A percentile compares a stretch with the other conserved stretches of the same genome.
Conservation (phyloP, 1,140 invertebrate genomes). For the Musca vetustissima region DNA sequence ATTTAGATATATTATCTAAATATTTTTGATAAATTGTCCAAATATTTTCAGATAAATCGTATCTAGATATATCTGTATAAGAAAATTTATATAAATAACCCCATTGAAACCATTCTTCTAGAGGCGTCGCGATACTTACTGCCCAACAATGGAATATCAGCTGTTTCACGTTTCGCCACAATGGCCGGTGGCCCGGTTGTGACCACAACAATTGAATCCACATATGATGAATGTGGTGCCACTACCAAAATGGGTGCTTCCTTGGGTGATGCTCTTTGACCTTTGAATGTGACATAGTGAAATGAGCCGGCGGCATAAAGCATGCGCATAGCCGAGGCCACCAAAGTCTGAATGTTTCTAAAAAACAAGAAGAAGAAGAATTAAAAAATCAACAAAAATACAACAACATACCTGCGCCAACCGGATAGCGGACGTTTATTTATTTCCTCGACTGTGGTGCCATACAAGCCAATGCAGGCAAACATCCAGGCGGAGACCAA, state of each 20-base stretch:
- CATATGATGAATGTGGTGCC: constrained; percentile 88
- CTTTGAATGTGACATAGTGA: constrained; percentile 71
- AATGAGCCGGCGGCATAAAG: constrained; percentile 82
- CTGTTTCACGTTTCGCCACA: constrained; percentile 82
- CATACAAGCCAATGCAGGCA: constrained; percentile 75
- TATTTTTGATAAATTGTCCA: no score
- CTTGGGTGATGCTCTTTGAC: constrained; percentile 63
- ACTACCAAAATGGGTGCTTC: constrained; percentile 85
- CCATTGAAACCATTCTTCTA: no score
- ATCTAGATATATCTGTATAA: no score
- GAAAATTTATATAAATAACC: no score
- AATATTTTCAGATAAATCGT: no score
- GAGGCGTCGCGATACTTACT: constrained; percentile 70
- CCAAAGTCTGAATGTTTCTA: constrained; percentile 42
- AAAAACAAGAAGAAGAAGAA: constrained; percentile 13
- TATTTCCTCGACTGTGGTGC: constrained; percentile 74
- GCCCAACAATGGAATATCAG: constrained; percentile 81
- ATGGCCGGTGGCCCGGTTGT: constrained; percentile 77
- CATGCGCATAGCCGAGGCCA: constrained; percentile 61
- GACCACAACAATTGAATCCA: constrained; percentile 78
- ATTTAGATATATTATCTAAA: no score
- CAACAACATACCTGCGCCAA: constrained; percentile 74
- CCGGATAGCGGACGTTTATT: constrained; percentile 72
- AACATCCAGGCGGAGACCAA: constrained; percentile 80
- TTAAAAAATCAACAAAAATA: constrained; percentile 8